phyloP scores from a whole-genome alignment of 2,113 vertebrate species.

The Copsychus sechellarum region DNA sequence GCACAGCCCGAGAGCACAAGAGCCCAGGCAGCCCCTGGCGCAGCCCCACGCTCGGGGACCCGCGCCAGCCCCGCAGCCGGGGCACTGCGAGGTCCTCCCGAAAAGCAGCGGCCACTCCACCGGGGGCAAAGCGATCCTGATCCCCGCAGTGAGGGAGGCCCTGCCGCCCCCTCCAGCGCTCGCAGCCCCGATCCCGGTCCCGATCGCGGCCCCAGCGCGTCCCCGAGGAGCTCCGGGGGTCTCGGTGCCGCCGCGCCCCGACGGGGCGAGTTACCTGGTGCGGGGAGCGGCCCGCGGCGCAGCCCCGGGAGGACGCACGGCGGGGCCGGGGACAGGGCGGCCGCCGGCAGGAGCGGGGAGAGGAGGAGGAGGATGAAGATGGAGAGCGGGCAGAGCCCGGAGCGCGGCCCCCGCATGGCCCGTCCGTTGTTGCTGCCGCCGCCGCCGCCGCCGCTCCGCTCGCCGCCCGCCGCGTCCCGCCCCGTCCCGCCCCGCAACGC shows the following conservation, averaged over 20 bases:
- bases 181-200: neutral
- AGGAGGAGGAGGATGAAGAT: neutral
- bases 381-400: neutral
- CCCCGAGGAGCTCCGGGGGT: neutral
- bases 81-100: neutral
- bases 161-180: no score
- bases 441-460: neutral
- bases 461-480: neutral
- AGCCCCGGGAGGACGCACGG: neutral
- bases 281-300: neutral
- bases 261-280: constrained; percentile 1
- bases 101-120: neutral
- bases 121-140: neutral
- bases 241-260: neutral
- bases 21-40: neutral
- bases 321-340: neutral
- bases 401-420: neutral
- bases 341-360: neutral
- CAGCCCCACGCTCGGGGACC: neutral
- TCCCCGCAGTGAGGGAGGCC: neutral
- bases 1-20: neutral
- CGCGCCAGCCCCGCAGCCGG: neutral
- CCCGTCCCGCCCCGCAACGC: neutral
- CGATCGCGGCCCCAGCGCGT: neutral
- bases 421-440: neutral